phyloP scores from a whole-genome alignment of 2,113 vertebrate species.

The Gila orcuttii region DNA sequence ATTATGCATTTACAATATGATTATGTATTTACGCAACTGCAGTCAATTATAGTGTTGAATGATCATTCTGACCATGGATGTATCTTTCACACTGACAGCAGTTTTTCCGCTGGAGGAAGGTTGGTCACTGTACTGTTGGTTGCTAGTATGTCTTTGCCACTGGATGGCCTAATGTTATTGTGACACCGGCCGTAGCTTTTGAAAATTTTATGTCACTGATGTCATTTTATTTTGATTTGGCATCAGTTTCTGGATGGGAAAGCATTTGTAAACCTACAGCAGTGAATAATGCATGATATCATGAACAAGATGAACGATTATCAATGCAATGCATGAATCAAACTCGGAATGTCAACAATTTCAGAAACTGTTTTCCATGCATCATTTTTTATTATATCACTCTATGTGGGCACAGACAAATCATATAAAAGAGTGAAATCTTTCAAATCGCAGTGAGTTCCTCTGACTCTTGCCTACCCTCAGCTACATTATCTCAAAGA shows the following conservation, averaged over 20 bases:
- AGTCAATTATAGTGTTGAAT: background rate
- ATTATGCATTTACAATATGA: background rate
- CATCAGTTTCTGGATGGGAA: background rate
- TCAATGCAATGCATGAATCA: slow-evolving; percentile 19
- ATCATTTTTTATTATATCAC: background rate
- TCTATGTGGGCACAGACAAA: background rate
- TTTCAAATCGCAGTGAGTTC: background rate
- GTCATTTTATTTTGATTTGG: slow-evolving; percentile 16
- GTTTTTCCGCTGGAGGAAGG: background rate
- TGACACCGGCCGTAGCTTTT: background rate
- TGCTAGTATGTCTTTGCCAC: background rate
- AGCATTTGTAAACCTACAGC: background rate
- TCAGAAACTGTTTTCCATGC: background rate
- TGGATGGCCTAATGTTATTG: background rate
- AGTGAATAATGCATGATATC: slow-evolving; percentile 12
- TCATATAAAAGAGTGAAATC: background rate
- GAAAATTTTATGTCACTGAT: background rate
- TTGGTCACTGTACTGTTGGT: background rate
- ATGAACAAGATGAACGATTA: slow-evolving; percentile 12
- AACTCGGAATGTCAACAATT: slow-evolving; percentile 8
- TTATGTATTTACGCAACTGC: background rate
- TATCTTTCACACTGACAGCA: background rate
- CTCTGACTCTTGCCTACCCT: background rate
- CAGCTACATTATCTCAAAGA: background rate
- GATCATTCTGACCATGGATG: background rate